Base-by-base conservation (phyloP, 2,113 vertebrate genomes). In the Columbina picui region DNA sequence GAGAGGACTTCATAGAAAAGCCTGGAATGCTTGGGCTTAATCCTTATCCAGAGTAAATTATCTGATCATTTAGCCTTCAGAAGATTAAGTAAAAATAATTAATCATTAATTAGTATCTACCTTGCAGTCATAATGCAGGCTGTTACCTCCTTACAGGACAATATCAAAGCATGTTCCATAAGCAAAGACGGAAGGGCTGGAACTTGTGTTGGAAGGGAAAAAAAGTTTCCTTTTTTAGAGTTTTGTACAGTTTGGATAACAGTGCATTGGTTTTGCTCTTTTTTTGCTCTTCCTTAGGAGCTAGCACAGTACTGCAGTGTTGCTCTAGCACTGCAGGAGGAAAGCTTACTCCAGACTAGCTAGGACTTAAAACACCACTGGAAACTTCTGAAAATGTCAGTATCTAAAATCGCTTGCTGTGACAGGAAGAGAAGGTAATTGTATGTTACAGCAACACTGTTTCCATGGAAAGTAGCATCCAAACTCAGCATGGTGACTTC, bases 401-500 rank as follows among this genome's bases (percentile, higher is more conserved):
- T 9, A 0, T 94, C 76, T 89, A 75, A 84, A 90, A 76, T 71
- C 76, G 68, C 83, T 87, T 39, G 74, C 69, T 92, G 79, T 93
- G 92, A 77, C 49, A 65, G 88, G 79, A 96, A 69, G 85, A 77
- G 83, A 93, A 78, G 0, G 2, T 88, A 75, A 78, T 59, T 75
- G 85, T 81, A 68, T 86, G 71, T 93, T 95, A 70, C 67, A 81
- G 71, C 86, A 89, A 49, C 32, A 12, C 73, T 32, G 90, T 97
- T 96, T 80, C 92, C 73, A 89, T 94, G 96, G 96, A 57, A 93
- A 94, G 67, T n/a, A 76, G 86, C 92, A 94, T 90, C 94, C 65
- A 90, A 73, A 63, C 93, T 94, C 93, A 91, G 94, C 73, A 39
- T 79, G 84, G 57, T 57, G 61, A n/a, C 86, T 96, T 90, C 73